Evolutionary conservation across 2,888 invertebrate species (phyloP).

Genomic region (Rhorus exstirpatorius): DNA sequence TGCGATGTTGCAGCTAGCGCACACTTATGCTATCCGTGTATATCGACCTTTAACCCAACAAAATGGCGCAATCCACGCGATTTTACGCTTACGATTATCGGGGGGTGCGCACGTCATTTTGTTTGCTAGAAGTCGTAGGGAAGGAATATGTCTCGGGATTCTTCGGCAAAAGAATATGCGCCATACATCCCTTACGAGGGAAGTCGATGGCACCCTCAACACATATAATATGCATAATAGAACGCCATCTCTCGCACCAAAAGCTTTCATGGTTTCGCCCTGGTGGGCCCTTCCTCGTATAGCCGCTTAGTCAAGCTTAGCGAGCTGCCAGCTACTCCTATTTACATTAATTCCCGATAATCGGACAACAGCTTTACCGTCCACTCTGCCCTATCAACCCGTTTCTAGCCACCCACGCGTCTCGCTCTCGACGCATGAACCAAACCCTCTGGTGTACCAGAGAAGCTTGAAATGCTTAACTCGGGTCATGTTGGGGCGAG

Average conservation of each 20-base stretch:
- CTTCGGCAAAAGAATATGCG: slow-evolving; percentile 19
- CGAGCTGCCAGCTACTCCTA: slow-evolving; percentile 74
- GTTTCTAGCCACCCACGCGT: background rate
- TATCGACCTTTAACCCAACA: background rate
- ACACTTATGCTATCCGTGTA: slow-evolving; percentile 1
- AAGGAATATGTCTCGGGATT: slow-evolving; percentile 49
- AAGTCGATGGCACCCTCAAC: slow-evolving; percentile 66
- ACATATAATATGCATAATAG: background rate
- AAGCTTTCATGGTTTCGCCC: slow-evolving; percentile 63
- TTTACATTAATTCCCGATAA: slow-evolving; percentile 82
- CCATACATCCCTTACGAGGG: slow-evolving; percentile 62
- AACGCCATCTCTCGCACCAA: slow-evolving; percentile 24
- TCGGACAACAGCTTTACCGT: slow-evolving; percentile 76
- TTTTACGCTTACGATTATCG: background rate
- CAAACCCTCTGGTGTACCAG: slow-evolving; percentile 23
- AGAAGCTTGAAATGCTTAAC: slow-evolving; percentile 66
- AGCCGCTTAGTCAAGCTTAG: slow-evolving; percentile 75
- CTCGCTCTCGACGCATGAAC: background rate
- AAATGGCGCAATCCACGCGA: background rate
- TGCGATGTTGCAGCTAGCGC: slow-evolving; percentile 19
- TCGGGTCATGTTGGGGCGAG: slow-evolving; percentile 41
- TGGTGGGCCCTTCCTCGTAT: slow-evolving; percentile 9
- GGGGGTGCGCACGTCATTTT: slow-evolving; percentile 15
- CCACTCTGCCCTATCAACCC: slow-evolving; percentile 43
- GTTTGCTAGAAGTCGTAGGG: background rate